Evolutionary conservation across 2,797 vertebrate species (phyloP).

Genomic region (Agapornis canus): DNA sequence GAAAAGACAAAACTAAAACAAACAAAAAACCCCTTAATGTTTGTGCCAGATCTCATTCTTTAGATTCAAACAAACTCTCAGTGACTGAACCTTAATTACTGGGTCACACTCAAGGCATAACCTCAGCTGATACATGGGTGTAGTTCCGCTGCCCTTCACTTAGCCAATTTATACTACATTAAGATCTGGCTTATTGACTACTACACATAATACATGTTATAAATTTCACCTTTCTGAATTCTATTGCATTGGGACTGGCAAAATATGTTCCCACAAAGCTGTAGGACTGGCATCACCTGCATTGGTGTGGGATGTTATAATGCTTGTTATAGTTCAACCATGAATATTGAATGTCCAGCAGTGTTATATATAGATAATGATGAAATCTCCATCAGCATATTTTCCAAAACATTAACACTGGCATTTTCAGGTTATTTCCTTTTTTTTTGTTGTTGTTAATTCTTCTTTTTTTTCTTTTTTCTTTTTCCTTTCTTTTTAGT

Average conservation of each 20-base stretch:
- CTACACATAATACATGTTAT: background rate
- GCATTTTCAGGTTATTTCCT: background rate
- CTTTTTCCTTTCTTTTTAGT: background rate
- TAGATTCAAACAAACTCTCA: background rate
- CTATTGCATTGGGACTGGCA: background rate
- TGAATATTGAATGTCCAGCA: background rate
- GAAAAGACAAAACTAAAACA: background rate
- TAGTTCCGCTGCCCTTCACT: background rate
- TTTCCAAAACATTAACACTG: background rate
- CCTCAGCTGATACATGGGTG: background rate
- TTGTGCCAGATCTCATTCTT: background rate
- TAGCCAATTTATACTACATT: background rate
- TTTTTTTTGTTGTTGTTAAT: background rate
- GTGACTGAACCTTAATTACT: slow-evolving; percentile 15
- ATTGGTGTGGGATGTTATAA: background rate
- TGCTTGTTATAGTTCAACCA: background rate
- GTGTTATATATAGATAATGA: background rate
- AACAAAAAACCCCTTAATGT: background rate
- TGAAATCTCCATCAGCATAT: background rate
- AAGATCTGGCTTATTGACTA: background rate
- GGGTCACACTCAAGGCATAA: background rate
- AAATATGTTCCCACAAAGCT: background rate
- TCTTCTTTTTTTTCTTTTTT: background rate
- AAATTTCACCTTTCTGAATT: background rate
- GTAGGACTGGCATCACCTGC: background rate